phyloP scores from a whole-genome alignment of 2,113 vertebrate species.

The Anser cygnoides region DNA sequence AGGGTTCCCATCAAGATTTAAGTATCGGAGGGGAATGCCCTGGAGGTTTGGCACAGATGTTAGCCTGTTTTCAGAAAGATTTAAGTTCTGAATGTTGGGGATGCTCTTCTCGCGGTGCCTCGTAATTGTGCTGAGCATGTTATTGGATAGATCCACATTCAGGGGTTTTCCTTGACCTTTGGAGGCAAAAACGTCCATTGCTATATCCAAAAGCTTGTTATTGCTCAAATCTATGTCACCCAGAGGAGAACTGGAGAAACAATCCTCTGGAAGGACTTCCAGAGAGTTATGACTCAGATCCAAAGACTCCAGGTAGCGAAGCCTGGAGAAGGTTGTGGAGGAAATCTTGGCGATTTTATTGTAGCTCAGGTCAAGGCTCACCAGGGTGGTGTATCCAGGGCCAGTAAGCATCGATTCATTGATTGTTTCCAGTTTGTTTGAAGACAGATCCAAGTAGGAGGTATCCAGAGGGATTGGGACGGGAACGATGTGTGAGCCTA shows the following conservation, averaged over 20 bases:
- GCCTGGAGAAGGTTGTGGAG: slow-evolving; percentile 86
- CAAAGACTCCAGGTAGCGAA: slow-evolving; percentile 93
- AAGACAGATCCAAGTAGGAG: slow-evolving; percentile 90
- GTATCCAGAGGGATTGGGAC: slow-evolving; percentile 94
- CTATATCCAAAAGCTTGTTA: slow-evolving; percentile 85
- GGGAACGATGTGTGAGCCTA: slow-evolving; percentile 83
- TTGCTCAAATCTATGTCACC: slow-evolving; percentile 90
- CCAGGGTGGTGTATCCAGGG: slow-evolving; percentile 95
- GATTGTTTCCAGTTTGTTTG: slow-evolving; percentile 85
- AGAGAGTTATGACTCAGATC: slow-evolving; percentile 93
- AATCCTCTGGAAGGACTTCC: slow-evolving; percentile 78
- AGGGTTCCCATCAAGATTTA: slow-evolving; percentile 90
- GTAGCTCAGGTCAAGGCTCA: slow-evolving; percentile 91
- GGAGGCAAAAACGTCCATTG: slow-evolving; percentile 79
- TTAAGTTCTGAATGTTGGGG: slow-evolving; percentile 87
- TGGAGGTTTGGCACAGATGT: slow-evolving; percentile 77
- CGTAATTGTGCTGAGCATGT: slow-evolving; percentile 77
- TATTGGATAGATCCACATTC: slow-evolving; percentile 89
- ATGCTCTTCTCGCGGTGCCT: slow-evolving; percentile 17
- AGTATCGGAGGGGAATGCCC: slow-evolving; percentile 85
- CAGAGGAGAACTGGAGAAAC: slow-evolving; percentile 87
- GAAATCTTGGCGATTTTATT: slow-evolving; percentile 85
- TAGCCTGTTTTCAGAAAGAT: slow-evolving; percentile 86
- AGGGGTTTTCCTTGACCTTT: slow-evolving; percentile 84
- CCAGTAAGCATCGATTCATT: slow-evolving; percentile 89